Conservation (phyloP, 1,140 invertebrate genomes). For the Listronotus oregonensis region DNA sequence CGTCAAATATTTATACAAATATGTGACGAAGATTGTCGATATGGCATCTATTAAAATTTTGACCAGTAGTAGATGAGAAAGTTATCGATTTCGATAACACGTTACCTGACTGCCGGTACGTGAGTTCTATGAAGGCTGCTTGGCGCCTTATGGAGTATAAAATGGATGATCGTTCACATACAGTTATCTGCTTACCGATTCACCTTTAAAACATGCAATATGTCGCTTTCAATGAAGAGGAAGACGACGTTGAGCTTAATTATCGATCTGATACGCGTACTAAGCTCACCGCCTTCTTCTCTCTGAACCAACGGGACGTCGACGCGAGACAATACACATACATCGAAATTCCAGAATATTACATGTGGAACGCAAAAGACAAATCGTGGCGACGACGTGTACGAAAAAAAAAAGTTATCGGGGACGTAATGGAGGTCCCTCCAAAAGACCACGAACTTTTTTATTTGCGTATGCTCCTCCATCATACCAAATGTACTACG, state of each 20-base stretch:
- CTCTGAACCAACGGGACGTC: slow-evolving; percentile 4
- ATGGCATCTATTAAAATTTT: too few relatives aligned
- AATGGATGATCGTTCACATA: slow-evolving; percentile 19
- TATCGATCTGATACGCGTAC: not conserved
- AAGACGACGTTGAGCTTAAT: not conserved
- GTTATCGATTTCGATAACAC: too few relatives aligned
- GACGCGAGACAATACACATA: slow-evolving; percentile 13
- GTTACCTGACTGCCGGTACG: too few relatives aligned
- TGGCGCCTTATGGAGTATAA: too few relatives aligned
- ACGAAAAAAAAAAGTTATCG: not conserved
- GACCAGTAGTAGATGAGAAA: too few relatives aligned
- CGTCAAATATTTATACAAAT: too few relatives aligned
- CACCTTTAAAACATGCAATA: not conserved
- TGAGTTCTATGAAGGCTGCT: too few relatives aligned
- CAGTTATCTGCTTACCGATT: slow-evolving; percentile 11
- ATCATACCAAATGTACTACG: too few relatives aligned
- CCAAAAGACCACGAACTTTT: too few relatives aligned
- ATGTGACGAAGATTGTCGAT: too few relatives aligned
- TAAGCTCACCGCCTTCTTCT: slow-evolving; percentile 13
- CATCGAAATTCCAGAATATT: slow-evolving; percentile 24
- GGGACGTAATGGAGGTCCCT: too few relatives aligned
- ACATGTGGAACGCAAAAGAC: slow-evolving; percentile 4
- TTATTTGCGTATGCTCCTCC: too few relatives aligned
- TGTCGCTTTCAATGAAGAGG: slow-evolving; percentile 8
- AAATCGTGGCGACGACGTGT: not conserved